Conservation (phyloP, 2,113 vertebrate species). For the Mugil cephalus region DNA sequence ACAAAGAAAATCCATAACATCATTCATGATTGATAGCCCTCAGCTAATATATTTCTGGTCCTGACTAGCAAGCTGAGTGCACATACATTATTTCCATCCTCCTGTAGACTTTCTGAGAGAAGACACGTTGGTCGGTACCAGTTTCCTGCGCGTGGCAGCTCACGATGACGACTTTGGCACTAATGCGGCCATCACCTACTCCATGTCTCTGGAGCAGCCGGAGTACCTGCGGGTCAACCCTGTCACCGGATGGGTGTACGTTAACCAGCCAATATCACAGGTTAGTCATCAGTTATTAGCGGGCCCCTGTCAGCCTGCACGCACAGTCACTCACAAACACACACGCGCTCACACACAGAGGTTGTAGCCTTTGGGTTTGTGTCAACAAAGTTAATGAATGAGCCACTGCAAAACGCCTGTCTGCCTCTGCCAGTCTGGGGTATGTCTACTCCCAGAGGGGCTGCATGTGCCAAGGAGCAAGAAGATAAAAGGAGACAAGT, state of each 20-base stretch:
- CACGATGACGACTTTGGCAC: conserved; percentile 90
- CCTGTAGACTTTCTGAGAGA: conserved; percentile 89
- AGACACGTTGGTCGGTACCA: conserved; percentile 89
- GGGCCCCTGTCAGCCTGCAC: conserved; percentile 1
- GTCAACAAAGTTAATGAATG: conserved; percentile 67
- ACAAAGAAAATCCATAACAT: not conserved
- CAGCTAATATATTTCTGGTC: not conserved
- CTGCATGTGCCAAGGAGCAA: conserved; percentile 30
- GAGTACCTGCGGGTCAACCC: conserved; percentile 90
- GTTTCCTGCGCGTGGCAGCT: conserved; percentile 89
- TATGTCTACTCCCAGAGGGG: conserved; percentile 47
- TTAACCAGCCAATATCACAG: conserved; percentile 90
- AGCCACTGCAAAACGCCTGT: conserved; percentile 55
- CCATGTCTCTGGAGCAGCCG: conserved; percentile 83
- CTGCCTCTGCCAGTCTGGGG: conserved; percentile 32
- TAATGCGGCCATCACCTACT: conserved; percentile 88
- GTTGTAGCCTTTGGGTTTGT: conserved; percentile 46
- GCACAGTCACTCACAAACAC: not conserved
- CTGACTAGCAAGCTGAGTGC: not conserved
- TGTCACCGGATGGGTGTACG: conserved; percentile 90
- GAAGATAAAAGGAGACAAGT: conserved; percentile 29
- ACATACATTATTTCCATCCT: conserved; percentile 18
- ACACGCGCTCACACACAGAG: conserved; percentile 18
- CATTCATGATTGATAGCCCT: not conserved
- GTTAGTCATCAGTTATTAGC: conserved; percentile 69